Evolutionary conservation across 1,140 invertebrate genomes (phyloP).

Genomic region (Pararge aegeria): DNA sequence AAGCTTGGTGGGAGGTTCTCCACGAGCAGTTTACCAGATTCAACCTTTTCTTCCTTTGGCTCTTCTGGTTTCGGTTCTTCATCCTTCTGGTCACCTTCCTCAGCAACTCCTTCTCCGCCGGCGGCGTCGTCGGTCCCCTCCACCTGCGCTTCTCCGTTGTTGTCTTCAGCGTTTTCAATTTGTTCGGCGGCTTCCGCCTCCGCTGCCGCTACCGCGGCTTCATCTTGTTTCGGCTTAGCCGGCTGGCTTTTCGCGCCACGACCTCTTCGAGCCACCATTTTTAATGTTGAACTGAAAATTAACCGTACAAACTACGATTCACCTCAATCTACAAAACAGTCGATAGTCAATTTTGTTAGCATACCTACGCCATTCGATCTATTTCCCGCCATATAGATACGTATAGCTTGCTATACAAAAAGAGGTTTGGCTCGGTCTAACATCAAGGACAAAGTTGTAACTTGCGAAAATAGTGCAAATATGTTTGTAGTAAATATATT

Average conservation of each 20-base stretch:
- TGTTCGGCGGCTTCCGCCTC: slow-evolving; percentile 46
- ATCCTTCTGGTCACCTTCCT: slow-evolving; percentile 36
- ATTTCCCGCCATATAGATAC: slow-evolving; percentile 39
- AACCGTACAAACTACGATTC: neutral
- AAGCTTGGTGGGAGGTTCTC: slow-evolving; percentile 72
- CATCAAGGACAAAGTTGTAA: slow-evolving; percentile 54
- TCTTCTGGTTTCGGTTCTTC: slow-evolving; percentile 48
- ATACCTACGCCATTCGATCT: neutral
- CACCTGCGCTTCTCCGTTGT: slow-evolving; percentile 55
- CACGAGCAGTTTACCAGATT: slow-evolving; percentile 74
- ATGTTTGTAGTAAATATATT: slow-evolving; percentile 2
- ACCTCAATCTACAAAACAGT: neutral
- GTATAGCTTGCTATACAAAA: slow-evolving; percentile 29
- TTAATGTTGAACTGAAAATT: slow-evolving; percentile 31
- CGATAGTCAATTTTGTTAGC: neutral
- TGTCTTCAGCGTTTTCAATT: slow-evolving; percentile 50
- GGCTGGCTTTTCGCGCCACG: slow-evolving; percentile 65
- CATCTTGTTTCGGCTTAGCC: slow-evolving; percentile 49
- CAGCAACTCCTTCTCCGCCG: slow-evolving; percentile 23
- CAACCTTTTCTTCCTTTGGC: slow-evolving; percentile 64
- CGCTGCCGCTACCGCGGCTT: slow-evolving; percentile 40
- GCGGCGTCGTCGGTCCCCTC: slow-evolving; percentile 32
- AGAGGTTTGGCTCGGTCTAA: slow-evolving; percentile 53
- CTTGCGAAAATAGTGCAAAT: slow-evolving; percentile 39
- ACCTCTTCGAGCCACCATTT: slow-evolving; percentile 68